Evolutionary conservation across 2,888 invertebrate genomes (phyloP), one percentile per base, ranked within the genome.

Genomic region (Cheilosia variabilis): DNA sequence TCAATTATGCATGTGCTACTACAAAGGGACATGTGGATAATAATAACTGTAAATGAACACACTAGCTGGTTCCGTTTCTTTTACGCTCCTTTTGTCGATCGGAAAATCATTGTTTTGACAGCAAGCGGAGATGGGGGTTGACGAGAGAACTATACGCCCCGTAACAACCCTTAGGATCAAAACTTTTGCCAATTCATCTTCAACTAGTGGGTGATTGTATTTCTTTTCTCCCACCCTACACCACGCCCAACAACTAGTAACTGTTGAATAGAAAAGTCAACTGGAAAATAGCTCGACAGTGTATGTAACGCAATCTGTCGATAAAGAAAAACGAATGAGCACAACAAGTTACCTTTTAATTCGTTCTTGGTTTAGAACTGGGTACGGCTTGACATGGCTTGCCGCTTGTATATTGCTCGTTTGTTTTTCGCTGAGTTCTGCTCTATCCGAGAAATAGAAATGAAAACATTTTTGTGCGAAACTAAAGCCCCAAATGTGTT

Each of bases 331-430:
- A 47, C 7, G 19, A 47, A 66, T 24, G 19, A 72, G 52, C 24
- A 65, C 63, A 71, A 58, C 69, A 71, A 63, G 63, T 65, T 63
- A 57, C 63, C 31, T 50, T 71, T 78, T 65, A 65, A 71, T 71
- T 65, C 78, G 47, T 24, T 52, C 52, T 17, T 9, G 15, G 15
- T 41, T 22, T 50, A 7, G 10, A 45, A 4, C 22, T 53, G 9
- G 27, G 31, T 41, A 43, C 10, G 24, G 52, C 22, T 24, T 22
- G 13, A 15, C 24, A 22, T 22, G 52, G 27, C n/a, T 17, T 17
- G 1, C 13, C n/a, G 24, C 27, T 24, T 13, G 22, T 27, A 24
- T 15, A 24, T 15, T 52, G 15, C 15, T 47, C 52, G 27, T 27
- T 71, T 52, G 45, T 63, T 55, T 31, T 15, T 22, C 17, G 57